Evolutionary conservation across 2,888 invertebrate species (phyloP).

Genomic region (Leucophora obtusa): DNA sequence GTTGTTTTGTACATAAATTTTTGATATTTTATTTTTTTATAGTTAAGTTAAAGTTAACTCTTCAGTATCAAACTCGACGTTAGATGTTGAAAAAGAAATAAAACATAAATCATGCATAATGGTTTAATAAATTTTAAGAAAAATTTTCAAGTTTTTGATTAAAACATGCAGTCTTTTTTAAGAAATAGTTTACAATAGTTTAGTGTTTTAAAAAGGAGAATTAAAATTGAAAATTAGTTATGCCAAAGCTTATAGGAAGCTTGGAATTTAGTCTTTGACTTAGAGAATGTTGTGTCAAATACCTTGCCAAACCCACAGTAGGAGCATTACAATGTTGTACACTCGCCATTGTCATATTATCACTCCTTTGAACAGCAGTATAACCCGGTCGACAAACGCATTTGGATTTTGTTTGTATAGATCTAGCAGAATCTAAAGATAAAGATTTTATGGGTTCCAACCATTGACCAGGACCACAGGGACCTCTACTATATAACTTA

Average conservation of each 20-base stretch:
- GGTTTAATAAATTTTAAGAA: background rate
- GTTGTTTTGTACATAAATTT: too few species aligned
- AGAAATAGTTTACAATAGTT: slow-evolving; percentile 4
- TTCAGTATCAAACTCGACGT: too few species aligned
- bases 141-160: background rate
- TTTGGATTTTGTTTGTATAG: slow-evolving; percentile 78
- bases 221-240: slow-evolving; percentile 63
- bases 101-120: background rate
- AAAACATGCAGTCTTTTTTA: slow-evolving; percentile 27
- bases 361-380: slow-evolving; percentile 66
- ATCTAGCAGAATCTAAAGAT: slow-evolving; percentile 57
- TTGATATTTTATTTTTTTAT: too few species aligned
- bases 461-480: slow-evolving; percentile 87
- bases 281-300: slow-evolving; percentile 79
- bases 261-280: slow-evolving; percentile 66
- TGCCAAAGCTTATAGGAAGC: slow-evolving; percentile 53
- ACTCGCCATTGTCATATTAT: slow-evolving; percentile 33
- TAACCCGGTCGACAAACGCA: slow-evolving; percentile 87
- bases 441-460: slow-evolving; percentile 80
- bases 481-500: slow-evolving; percentile 87
- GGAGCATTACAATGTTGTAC: slow-evolving; percentile 82
- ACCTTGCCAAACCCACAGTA: slow-evolving; percentile 83
- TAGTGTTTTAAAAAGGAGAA: slow-evolving; percentile 20
- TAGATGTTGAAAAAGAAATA: background rate
- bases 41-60: too few species aligned